These are phyloP conservation scores for Scaptomyza polygonia DNA, from an alignment of 2,888 invertebrate genomes.

Conservation along the genomic window DNA sequence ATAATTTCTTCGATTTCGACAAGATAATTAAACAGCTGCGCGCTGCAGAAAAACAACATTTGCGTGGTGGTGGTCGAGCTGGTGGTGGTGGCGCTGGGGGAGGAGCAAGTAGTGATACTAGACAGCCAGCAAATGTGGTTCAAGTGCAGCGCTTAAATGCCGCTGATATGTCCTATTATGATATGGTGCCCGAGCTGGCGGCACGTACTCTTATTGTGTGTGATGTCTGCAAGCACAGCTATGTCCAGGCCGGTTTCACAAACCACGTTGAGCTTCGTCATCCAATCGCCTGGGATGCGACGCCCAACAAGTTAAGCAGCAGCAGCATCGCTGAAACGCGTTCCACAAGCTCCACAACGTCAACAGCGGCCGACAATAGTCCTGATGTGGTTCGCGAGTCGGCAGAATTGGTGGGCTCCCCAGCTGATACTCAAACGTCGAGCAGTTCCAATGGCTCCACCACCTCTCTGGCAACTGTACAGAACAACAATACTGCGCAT, in stretches of 20 bases:
- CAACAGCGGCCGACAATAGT: slow-evolving; percentile 46
- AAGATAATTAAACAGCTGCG: slow-evolving; percentile 79
- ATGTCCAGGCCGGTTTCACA: slow-evolving; percentile 91
- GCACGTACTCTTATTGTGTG: slow-evolving; percentile 91
- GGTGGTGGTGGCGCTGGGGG: slow-evolving; percentile 29
- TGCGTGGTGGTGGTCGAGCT: slow-evolving; percentile 54
- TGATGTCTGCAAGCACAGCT: slow-evolving; percentile 90
- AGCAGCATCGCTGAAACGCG: slow-evolving; percentile 1
- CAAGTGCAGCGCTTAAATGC: slow-evolving; percentile 85
- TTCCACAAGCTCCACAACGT: slow-evolving; percentile 1
- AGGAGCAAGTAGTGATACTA: slow-evolving; percentile 6
- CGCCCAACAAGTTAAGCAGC: slow-evolving; percentile 64
- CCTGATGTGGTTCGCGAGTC: slow-evolving; percentile 58
- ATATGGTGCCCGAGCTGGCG: slow-evolving; percentile 91
- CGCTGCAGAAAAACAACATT: slow-evolving; percentile 72
- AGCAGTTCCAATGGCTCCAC: slow-evolving; percentile 67
- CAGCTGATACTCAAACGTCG: slow-evolving; percentile 60
- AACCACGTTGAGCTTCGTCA: slow-evolving; percentile 89
- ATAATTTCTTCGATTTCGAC: slow-evolving; percentile 79
- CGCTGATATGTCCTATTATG: slow-evolving; percentile 90
- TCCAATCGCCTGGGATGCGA: slow-evolving; percentile 74
- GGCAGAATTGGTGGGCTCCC: slow-evolving; percentile 51
- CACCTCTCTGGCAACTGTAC: slow-evolving; percentile 84
- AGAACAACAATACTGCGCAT: slow-evolving; percentile 53
- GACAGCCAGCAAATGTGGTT: slow-evolving; percentile 32